Percentiles rank a stretch among this genome's conserved stretches.
These are phyloP conservation scores for Brenthis ino DNA, from an alignment of 2,888 invertebrate genomes.

Conservation along the genomic window DNA sequence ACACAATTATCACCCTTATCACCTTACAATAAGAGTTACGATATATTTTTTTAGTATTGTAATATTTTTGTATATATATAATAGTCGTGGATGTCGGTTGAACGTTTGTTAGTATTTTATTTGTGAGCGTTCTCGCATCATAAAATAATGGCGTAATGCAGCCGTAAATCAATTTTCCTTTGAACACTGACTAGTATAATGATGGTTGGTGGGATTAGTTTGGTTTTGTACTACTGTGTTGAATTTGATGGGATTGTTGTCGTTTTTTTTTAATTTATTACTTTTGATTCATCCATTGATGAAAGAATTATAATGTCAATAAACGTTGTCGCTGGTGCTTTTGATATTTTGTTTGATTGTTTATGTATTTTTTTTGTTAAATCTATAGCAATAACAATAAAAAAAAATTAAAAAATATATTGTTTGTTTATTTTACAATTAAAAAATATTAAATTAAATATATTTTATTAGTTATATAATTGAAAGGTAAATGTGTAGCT, in stretches of 20 bases:
- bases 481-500: no score
- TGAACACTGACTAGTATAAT: constrained; percentile 77
- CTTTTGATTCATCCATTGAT: constrained; percentile 35
- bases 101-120: constrained; percentile 82
- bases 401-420: no score
- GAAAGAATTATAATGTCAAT: no score
- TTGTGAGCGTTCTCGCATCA: constrained; percentile 80
- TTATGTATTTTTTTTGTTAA: no score
- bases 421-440: no score
- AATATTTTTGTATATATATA: constrained; percentile 58
- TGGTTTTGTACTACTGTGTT: constrained; percentile 32
- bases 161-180: constrained; percentile 79
- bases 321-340: background rate
- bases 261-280: constrained; percentile 56
- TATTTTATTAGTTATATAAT: no score
- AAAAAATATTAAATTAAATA: no score
- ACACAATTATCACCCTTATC: constrained; percentile 50
- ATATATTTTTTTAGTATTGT: constrained; percentile 33
- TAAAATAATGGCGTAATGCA: constrained; percentile 81
- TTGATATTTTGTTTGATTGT: background rate
- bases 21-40: constrained; percentile 36
- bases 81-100: constrained; percentile 81
- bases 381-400: no score
- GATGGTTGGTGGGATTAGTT: constrained; percentile 60
- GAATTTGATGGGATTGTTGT: constrained; percentile 46